A percentile compares a stretch with the other conserved stretches of the same genome.
Conservation (phyloP, 1,140 invertebrate species). For the roundworm (Caenorhabditis elegans) region WBcel235 BX284606.5:3854001-3854500, state of each 20-base stretch:
- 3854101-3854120: constrained; percentile 2
- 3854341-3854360: not conserved
- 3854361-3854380: constrained; percentile 21
- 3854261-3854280: not conserved
- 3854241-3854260: no score
- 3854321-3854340: constrained; percentile 21
- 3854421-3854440: not conserved
- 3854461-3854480: not conserved
- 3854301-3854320: constrained; percentile 18
- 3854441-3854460: not conserved
- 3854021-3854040: not conserved
- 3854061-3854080: not conserved
- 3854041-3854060: not conserved
- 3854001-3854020: no score
- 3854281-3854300: constrained; percentile 28
- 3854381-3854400: not conserved
- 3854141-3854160: constrained; percentile 16
- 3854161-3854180: constrained; percentile 31
- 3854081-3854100: not conserved
- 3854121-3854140: not conserved
- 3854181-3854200: constrained; percentile 31
- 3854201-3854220: constrained; percentile 32
- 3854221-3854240: constrained; percentile 10
- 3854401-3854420: not conserved
- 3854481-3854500: constrained; percentile 19